Base-by-base conservation (phyloP, 2,113 vertebrate genomes). In the Ctenomys sociabilis region DNA sequence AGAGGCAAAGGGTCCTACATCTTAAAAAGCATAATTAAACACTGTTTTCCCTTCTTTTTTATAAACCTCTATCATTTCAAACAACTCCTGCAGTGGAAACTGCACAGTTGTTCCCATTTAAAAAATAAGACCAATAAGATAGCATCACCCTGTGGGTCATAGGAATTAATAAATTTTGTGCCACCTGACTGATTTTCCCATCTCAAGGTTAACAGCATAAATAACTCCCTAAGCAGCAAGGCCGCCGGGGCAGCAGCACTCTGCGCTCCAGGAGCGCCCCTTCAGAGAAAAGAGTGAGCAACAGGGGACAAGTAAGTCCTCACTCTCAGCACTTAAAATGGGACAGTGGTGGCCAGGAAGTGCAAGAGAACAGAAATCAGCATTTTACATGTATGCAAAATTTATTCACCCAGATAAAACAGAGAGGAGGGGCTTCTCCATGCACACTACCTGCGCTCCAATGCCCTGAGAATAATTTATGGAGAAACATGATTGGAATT, bases 261-360 rank as follows among this genome's bases (percentile, higher is more conserved):
- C 49, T 24, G 12, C 4, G n/a, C 52, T 73, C 45, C 40, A 22
- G 80, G 80, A 37, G 30, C 11, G 43, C 37, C 45, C 30, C 30
- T 0, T 21, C 17, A 68, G 30, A 70, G 30, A 32, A 40, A 24
- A 26, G 40, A 45, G 0, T 2, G 52, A 70, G 13, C 24, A 26
- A 37, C n/a, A 52, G 1, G 45, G 57, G 24, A 28, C 1, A 0
- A 21, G 52, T 2, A 0, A 21, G 52, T 2, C 57, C 35, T 9
- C 1, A 8, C 45, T 12, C 14, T 30, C 11, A 7, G 63, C 1
- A 5, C 24, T 19, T 59, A 21, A 87, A 43, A 72, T 1, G 17
- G 32, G 32, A 30, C 3, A 22, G 37, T 1, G 0, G 4, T 83
- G 32, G 35, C 49, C 32, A 12, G 43, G 19, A 70, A 80, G 45